A percentile compares a stretch with the other conserved stretches of the same genome.
Conservation (phyloP, 2,888 invertebrate genomes). For the Apamea crenata region DNA sequence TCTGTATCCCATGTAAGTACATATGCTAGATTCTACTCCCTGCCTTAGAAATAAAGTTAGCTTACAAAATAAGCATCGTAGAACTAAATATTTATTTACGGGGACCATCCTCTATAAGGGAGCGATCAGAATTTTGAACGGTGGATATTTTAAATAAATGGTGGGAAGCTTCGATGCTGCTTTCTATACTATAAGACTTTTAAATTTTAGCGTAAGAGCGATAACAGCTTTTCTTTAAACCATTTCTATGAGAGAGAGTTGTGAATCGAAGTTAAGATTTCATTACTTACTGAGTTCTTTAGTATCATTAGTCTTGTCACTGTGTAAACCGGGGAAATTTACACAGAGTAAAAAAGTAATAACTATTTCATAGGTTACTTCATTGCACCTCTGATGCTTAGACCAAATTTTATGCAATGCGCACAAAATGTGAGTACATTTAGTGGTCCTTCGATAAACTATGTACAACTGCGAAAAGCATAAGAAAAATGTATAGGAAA, state of each 20-base stretch:
- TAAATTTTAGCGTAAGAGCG: constrained; percentile 78
- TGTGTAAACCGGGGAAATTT: constrained; percentile 90
- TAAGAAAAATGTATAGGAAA: constrained; percentile 61
- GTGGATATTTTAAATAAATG: constrained; percentile 72
- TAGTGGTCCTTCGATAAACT: constrained; percentile 66
- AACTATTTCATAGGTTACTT: constrained; percentile 75
- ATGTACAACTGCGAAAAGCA: constrained; percentile 64
- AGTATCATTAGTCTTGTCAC: constrained; percentile 73
- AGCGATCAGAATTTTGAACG: constrained; percentile 83
- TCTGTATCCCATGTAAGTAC: constrained; percentile 76
- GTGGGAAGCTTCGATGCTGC: constrained; percentile 81
- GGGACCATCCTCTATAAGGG: constrained; percentile 87
- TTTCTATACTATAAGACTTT: constrained; percentile 83
- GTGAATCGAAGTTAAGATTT: constrained; percentile 81
- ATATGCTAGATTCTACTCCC: constrained; percentile 84
- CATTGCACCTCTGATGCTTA: constrained; percentile 84
- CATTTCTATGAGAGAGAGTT: constrained; percentile 81
- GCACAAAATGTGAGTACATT: constrained; percentile 81
- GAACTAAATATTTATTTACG: constrained; percentile 80
- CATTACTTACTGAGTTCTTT: constrained; percentile 71
- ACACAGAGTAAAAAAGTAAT: constrained; percentile 76
- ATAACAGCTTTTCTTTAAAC: constrained; percentile 76
- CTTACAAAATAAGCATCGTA: constrained; percentile 80
- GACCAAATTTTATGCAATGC: constrained; percentile 81
- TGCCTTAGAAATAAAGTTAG: constrained; percentile 83